phyloP scores from a whole-genome alignment of 37 sponge, comb jelly and placozoan species.

The Axinella damicornis region DNA sequence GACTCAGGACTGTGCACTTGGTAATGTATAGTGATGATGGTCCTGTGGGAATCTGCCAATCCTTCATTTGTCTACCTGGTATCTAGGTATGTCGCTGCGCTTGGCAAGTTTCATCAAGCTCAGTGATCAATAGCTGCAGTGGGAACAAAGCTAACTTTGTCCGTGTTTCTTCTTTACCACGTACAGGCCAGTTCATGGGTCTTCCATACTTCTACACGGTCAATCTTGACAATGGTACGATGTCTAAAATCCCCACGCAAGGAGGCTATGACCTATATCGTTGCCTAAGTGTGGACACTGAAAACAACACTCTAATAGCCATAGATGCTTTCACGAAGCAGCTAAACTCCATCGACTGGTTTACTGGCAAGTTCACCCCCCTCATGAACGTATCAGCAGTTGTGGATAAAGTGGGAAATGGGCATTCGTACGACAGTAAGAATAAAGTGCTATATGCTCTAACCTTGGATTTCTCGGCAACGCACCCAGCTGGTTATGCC shows the following conservation, averaged over 20 bases:
- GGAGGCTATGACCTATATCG: background rate
- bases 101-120: no score
- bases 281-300: background rate
- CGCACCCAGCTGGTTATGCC: background rate
- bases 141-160: no score
- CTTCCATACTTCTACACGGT: background rate
- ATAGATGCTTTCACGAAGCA: background rate
- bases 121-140: no score
- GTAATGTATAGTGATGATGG: no score
- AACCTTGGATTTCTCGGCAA: background rate
- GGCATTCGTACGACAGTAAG: background rate
- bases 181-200: slow-evolving; percentile 3
- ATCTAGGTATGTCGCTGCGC: no score
- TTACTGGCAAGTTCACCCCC: background rate
- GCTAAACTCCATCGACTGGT: background rate
- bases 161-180: background rate
- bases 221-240: background rate
- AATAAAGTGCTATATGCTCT: background rate
- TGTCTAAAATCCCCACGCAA: background rate
- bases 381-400: background rate
- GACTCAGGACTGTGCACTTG: no score
- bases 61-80: no score
- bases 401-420: background rate
- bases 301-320: background rate
- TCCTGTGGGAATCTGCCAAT: no score